Evolutionary conservation across 1,140 invertebrate genomes (phyloP).

Genomic region (Apis laboriosa): DNA sequence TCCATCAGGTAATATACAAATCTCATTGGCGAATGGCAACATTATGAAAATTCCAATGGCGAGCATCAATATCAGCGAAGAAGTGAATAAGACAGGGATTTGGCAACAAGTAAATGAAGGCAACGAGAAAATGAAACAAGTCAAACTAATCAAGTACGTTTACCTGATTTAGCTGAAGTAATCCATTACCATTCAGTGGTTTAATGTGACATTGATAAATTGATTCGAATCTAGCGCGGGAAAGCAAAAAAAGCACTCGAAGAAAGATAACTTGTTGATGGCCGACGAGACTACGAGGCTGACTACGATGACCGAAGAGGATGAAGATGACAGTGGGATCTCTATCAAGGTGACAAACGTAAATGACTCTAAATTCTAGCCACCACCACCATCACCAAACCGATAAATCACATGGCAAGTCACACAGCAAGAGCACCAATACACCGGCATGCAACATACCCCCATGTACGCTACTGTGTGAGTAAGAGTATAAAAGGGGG

Average conservation of each 20-base stretch:
- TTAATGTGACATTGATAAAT: not conserved
- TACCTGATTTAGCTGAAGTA: no score
- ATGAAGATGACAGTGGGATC: conserved; percentile 82
- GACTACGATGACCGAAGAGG: conserved; percentile 81
- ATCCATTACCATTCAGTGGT: no score
- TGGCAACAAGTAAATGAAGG: conserved; percentile 95
- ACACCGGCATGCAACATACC: conserved; percentile 76
- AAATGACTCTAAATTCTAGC: conserved; percentile 79
- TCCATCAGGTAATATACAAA: conserved; percentile 87
- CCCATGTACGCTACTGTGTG: conserved; percentile 75
- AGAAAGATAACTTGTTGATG: conserved; percentile 71
- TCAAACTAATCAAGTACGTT: conserved; percentile 76
- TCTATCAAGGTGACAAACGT: conserved; percentile 83
- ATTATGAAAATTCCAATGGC: conserved; percentile 94
- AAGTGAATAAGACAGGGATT: conserved; percentile 95
- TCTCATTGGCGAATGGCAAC: conserved; percentile 94
- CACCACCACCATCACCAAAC: conserved; percentile 65
- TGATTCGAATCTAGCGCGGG: conserved; percentile 62
- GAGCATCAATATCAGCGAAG: conserved; percentile 95
- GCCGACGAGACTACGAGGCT: conserved; percentile 77
- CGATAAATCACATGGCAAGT: conserved; percentile 66
- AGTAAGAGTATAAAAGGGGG: conserved; percentile 69
- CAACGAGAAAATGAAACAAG: conserved; percentile 80
- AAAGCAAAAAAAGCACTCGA: conserved; percentile 75
- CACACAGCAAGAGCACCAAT: conserved; percentile 76